These are phyloP conservation scores for Lasioglossum malachurum DNA, from an alignment of 2,888 invertebrate species.

Conservation along the genomic window DNA sequence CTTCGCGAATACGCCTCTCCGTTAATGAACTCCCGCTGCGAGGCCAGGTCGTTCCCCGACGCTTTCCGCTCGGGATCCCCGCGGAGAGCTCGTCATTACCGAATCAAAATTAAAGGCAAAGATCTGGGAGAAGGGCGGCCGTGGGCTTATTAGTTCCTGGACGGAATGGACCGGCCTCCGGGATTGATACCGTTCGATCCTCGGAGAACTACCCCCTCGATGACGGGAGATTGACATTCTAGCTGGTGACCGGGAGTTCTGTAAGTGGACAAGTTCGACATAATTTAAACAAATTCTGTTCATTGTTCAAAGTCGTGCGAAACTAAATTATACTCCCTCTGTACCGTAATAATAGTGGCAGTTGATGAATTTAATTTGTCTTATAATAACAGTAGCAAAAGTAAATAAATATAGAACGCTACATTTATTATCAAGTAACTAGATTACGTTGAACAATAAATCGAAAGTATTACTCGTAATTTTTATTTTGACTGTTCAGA, in stretches of 20 bases:
- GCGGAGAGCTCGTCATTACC: constrained; percentile 76
- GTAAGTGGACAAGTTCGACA: background rate
- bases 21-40: constrained; percentile 78
- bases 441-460: too few relatives aligned
- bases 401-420: too few relatives aligned
- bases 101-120: constrained; percentile 78
- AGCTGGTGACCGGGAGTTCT: background rate
- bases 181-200: constrained; percentile 61
- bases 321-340: background rate
- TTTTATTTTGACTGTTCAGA: too few relatives aligned
- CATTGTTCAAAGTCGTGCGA: background rate
- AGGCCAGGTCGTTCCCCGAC: constrained; percentile 66
- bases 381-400: too few relatives aligned
- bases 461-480: too few relatives aligned
- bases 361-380: too few relatives aligned
- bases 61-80: constrained; percentile 63
- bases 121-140: constrained; percentile 56
- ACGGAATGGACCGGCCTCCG: constrained; percentile 37
- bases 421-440: too few relatives aligned
- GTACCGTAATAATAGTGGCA: too few relatives aligned
- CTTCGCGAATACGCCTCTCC: constrained; percentile 46
- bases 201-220: background rate
- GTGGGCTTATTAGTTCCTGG: constrained; percentile 71
- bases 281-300: too few relatives aligned
- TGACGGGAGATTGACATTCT: background rate